Base-by-base conservation (phyloP, 2,113 vertebrate genomes). In the Morone saxatilis region DNA sequence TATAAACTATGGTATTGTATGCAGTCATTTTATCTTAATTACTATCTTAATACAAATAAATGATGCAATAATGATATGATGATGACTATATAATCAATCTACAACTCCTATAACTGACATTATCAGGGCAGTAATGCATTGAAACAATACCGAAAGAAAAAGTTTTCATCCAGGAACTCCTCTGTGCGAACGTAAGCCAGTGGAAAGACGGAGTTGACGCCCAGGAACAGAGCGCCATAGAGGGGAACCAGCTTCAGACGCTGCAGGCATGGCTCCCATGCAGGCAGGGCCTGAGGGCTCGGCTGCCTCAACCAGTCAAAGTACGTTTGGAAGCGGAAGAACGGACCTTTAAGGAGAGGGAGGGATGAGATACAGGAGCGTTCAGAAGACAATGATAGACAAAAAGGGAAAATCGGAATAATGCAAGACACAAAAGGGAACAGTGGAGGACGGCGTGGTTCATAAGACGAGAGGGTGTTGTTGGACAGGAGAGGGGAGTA, bases 271-370 rank as follows among this genome's bases (percentile, higher is more conserved):
- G 97, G 97, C 17, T 45, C 89, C 92, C 89, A 93, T 84, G 96
- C 93, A 1, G 97, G 97, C 74, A 97, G 93, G 0, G 86, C 84
- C n/a, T 74, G 90, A 0, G 97, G 94, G 62, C 84, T 92, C 1
- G 95, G 93, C 94, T 98, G 96, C 54, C 82, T 92, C 89, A 98
- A 88, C 97, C 97, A 98, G 86, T 98, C 97, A 5, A 88, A 17
- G 84, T 95, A 96, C 0, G 97, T 98, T 89, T 96, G 95, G 88
- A 96, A 98, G 57, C 97, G 96, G 86, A 96, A 98, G 90, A 98
- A 98, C 0, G 97, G 97, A 41, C 97, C 97, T 98, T 86, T 41
- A 3, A 9, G 54, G 19, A 78, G n/a, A 82, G 14, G 61, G 45
- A 62, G 43, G 60, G 40, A 72, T n/a, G 66, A 65, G 48, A 88